Evolutionary conservation across 2,797 vertebrate species (phyloP).

Genomic region (Acanthiza pusilla): DNA sequence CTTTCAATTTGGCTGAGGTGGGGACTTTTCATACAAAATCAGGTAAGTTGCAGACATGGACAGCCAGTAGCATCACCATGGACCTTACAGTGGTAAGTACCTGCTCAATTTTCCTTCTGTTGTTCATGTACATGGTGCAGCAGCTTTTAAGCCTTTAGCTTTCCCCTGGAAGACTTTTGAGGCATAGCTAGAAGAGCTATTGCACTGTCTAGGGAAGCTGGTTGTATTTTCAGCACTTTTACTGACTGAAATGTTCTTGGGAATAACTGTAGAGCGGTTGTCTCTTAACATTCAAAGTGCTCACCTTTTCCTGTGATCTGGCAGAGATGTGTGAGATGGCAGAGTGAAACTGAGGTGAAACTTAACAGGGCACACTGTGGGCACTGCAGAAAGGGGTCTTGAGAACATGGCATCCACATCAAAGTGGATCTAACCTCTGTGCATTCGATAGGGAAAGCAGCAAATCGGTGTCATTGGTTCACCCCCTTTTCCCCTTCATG

Average conservation of each 20-base stretch:
- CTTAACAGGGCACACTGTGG: neutral
- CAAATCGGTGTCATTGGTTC: neutral
- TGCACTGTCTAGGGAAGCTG: neutral
- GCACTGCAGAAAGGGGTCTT: neutral
- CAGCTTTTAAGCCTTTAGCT: neutral
- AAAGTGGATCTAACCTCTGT: neutral
- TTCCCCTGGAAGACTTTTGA: neutral
- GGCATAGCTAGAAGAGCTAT: neutral
- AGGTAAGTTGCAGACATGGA: neutral
- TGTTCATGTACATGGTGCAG: neutral
- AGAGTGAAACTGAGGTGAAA: neutral
- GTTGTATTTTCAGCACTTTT: neutral
- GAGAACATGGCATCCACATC: neutral
- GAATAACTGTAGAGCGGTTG: neutral
- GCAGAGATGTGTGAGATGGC: neutral
- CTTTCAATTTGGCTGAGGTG: neutral
- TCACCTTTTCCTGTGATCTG: neutral
- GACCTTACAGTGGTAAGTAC: neutral
- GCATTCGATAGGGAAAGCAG: rapidly evolving
- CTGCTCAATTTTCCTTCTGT: neutral
- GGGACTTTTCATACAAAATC: neutral
- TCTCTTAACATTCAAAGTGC: neutral
- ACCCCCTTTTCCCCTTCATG: neutral
- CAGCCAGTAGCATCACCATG: neutral
- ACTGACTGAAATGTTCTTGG: neutral